Evolutionary conservation across 2,113 vertebrate genomes (phyloP).

Genomic region (Phylloscopus whistleri): DNA sequence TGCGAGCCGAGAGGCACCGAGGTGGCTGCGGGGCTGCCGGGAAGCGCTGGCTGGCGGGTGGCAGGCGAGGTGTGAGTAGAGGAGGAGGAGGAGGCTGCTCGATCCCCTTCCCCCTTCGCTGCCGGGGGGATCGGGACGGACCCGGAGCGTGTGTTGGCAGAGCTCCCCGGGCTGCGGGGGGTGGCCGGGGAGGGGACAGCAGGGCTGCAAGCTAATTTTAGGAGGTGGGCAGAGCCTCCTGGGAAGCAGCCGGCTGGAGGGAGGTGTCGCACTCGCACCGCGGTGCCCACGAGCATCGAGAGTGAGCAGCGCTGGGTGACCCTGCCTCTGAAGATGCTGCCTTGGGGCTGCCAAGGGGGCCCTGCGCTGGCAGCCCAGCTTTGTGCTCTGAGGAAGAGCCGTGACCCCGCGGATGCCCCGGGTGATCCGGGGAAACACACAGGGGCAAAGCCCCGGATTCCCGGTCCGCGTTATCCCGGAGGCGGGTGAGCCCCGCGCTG

Average conservation of each 20-base stretch:
- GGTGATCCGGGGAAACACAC: fast-evolving
- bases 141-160: not conserved
- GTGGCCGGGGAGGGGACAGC: not conserved
- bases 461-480: fast-evolving
- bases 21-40: not conserved
- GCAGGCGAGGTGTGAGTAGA: not conserved
- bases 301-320: fast-evolving
- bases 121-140: not conserved
- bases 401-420: not conserved
- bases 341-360: not conserved
- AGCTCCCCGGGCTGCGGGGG: not conserved
- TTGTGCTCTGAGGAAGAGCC: not conserved
- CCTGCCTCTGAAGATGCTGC: not conserved
- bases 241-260: not conserved
- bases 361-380: fast-evolving
- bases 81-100: not conserved
- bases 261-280: not conserved
- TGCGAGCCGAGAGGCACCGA: not conserved
- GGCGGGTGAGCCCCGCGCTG: fast-evolving
- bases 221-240: not conserved
- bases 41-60: not conserved
- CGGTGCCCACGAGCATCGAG: not conserved
- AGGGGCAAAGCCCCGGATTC: fast-evolving
- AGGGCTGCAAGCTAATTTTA: slow-evolving; percentile 46
- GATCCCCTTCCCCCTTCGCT: not conserved